These are phyloP conservation scores for Parauchenoglanis punctatus DNA, from an alignment of 2,797 vertebrate genomes.

Conservation along the genomic window DNA sequence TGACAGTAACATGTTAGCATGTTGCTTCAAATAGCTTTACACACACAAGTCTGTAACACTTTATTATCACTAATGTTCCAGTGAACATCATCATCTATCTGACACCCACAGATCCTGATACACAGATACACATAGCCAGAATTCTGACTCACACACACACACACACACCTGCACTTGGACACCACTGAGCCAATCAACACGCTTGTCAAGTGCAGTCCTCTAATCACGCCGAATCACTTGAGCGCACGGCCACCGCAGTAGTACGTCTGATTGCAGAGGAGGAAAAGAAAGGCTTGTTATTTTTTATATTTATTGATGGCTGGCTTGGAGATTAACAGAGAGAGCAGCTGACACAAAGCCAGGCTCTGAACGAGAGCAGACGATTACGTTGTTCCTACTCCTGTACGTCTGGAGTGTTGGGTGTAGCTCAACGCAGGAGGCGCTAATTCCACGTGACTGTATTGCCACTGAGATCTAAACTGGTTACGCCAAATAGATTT, in stretches of 20 bases:
- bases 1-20: constrained; percentile 17
- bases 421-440: background rate
- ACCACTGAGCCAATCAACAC: constrained; percentile 53
- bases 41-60: background rate
- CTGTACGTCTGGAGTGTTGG: background rate
- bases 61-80: constrained; percentile 19
- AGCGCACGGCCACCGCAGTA: constrained; percentile 4
- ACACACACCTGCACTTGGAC: constrained; percentile 23
- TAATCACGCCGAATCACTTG: constrained; percentile 48
- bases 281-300: constrained; percentile 1
- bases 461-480: background rate
- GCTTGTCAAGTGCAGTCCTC: constrained; percentile 35
- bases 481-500: background rate
- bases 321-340: constrained; percentile 1
- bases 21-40: constrained; percentile 25
- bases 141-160: constrained; percentile 8
- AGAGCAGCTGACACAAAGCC: background rate
- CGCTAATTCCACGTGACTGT: background rate
- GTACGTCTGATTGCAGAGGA: constrained; percentile 17
- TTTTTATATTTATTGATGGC: background rate
- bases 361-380: background rate
- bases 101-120: constrained; percentile 6
- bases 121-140: background rate
- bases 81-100: background rate
- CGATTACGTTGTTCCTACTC: background rate